These are phyloP conservation scores for Syngnathus acus DNA, from an alignment of 2,797 vertebrate genomes.

Conservation along the genomic window DNA sequence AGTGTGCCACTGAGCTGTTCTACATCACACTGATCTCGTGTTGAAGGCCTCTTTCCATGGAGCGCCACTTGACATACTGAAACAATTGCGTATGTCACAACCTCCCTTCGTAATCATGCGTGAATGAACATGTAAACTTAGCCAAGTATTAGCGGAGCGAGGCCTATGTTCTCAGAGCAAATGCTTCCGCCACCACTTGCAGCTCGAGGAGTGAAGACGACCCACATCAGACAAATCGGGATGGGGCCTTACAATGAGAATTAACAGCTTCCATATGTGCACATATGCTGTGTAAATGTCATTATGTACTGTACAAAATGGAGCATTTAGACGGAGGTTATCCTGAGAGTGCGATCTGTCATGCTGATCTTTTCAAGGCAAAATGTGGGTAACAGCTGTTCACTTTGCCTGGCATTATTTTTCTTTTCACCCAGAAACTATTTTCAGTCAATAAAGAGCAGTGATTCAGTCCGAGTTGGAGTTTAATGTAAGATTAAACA, in stretches of 20 bases:
- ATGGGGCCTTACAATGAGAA: constrained; percentile 31
- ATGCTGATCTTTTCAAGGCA: constrained; percentile 51
- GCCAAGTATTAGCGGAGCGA: constrained; percentile 65
- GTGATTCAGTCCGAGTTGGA: neutral
- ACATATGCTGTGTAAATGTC: constrained; percentile 61
- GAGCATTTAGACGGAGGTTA: constrained; percentile 53
- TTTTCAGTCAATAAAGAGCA: neutral
- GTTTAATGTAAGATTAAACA: too few relatives aligned
- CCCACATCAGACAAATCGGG: constrained; percentile 39
- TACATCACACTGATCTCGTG: neutral
- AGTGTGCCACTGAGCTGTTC: neutral
- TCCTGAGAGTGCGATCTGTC: constrained; percentile 69
- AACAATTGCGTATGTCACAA: constrained; percentile 41
- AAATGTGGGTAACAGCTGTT: constrained; percentile 63
- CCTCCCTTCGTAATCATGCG: constrained; percentile 65
- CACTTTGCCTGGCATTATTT: constrained; percentile 57
- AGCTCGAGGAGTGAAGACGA: constrained; percentile 50
- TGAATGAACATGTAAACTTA: constrained; percentile 77
- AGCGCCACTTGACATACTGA: constrained; percentile 35
- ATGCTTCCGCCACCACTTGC: constrained; percentile 53
- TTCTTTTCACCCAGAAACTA: neutral
- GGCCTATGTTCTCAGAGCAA: constrained; percentile 36
- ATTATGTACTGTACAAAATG: constrained; percentile 55
- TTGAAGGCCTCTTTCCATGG: neutral
- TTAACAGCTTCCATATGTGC: constrained; percentile 69